phyloP scores from a whole-genome alignment of 2,888 invertebrate species.

The Epinotia bilunana region DNA sequence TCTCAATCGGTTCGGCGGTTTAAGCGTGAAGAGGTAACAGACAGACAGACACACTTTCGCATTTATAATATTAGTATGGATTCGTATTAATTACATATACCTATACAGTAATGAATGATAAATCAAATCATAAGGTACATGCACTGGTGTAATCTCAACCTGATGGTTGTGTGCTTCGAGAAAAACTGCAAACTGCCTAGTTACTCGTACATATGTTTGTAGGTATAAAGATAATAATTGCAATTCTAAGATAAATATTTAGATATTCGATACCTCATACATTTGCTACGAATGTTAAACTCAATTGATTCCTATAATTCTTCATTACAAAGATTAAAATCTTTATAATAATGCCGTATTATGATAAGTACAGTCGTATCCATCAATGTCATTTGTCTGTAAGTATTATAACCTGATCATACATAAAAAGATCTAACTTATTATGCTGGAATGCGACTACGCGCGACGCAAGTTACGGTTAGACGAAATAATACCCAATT shows the following conservation, averaged over 20 bases:
- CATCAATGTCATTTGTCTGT: background rate
- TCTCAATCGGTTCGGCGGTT: too few relatives aligned
- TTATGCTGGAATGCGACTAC: too few relatives aligned
- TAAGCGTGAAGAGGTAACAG: too few relatives aligned
- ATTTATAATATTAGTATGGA: too few relatives aligned
- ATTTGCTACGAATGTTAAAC: background rate
- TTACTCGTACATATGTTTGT: background rate
- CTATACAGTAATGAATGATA: too few relatives aligned
- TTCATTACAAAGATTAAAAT: slow-evolving; percentile 7
- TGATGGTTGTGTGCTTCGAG: slow-evolving; percentile 17
- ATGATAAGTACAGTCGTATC: background rate
- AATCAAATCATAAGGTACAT: background rate
- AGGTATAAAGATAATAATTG: background rate
- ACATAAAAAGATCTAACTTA: background rate
- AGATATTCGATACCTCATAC: background rate
- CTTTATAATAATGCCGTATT: background rate
- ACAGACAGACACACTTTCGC: too few relatives aligned
- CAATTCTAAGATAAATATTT: slow-evolving; percentile 19
- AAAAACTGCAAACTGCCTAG: slow-evolving; percentile 10
- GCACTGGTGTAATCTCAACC: background rate
- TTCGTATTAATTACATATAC: too few relatives aligned
- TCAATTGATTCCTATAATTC: background rate
- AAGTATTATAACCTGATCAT: background rate
- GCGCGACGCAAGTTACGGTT: too few relatives aligned
- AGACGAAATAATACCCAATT: too few relatives aligned